These are phyloP conservation scores for Blastobasis lacticolella DNA, from an alignment of 2,888 invertebrate genomes.

Conservation along the genomic window DNA sequence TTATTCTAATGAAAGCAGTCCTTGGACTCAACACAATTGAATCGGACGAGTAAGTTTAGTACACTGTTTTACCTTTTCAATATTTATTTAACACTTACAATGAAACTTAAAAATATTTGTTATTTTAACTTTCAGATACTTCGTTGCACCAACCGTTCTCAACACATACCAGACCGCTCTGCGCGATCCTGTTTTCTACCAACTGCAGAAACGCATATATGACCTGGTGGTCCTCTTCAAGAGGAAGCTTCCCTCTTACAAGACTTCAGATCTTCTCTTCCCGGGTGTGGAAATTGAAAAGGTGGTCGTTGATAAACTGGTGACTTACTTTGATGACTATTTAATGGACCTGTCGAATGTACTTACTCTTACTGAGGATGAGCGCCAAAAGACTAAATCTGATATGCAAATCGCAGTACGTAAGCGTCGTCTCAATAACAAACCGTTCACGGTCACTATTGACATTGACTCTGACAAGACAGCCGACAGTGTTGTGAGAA, in stretches of 20 bases:
- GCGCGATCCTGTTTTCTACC: conserved; percentile 84
- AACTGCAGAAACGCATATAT: conserved; percentile 76
- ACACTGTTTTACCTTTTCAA: neutral
- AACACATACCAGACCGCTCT: conserved; percentile 78
- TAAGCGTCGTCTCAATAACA: conserved; percentile 78
- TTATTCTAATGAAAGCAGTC: conserved; percentile 69
- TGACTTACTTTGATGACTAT: conserved; percentile 81
- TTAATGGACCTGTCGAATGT: conserved; percentile 78
- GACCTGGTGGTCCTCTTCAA: conserved; percentile 76
- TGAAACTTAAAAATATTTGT: neutral
- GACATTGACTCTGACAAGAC: conserved; percentile 72
- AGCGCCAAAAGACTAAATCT: conserved; percentile 58
- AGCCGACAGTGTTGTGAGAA: conserved; percentile 75
- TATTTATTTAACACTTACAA: neutral
- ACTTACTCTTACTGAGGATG: conserved; percentile 59
- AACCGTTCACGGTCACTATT: conserved; percentile 75
- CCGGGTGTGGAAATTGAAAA: conserved; percentile 78
- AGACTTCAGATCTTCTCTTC: conserved; percentile 74
- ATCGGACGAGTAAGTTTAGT: conserved; percentile 47
- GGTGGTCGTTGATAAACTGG: conserved; percentile 76
- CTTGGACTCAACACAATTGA: conserved; percentile 48
- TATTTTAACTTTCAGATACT: conserved; percentile 46
- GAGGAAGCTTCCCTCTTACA: conserved; percentile 74
- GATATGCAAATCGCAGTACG: conserved; percentile 70
- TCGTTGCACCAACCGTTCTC: conserved; percentile 73